Evolutionary conservation across 2,888 invertebrate species (phyloP).

Genomic region (Glaucopsyche alexis): DNA sequence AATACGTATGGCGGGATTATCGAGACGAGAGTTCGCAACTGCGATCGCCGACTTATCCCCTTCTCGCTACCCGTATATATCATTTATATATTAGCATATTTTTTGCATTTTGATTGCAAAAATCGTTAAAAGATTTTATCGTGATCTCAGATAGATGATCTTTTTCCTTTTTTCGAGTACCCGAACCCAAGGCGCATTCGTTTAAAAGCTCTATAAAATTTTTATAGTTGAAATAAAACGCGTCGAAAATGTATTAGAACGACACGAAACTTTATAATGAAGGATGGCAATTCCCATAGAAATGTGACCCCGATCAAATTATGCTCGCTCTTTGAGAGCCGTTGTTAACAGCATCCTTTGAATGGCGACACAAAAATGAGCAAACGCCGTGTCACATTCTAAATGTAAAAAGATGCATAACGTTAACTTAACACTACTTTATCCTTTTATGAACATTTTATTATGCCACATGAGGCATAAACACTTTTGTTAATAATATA

Average conservation of each 20-base stretch:
- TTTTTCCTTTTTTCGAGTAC: constrained; percentile 17
- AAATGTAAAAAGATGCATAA: constrained; percentile 65
- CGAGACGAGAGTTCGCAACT: constrained; percentile 68
- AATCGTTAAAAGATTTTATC: constrained; percentile 33
- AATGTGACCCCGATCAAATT: constrained; percentile 77
- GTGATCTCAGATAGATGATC: constrained; percentile 20
- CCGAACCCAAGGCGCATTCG: constrained; percentile 1
- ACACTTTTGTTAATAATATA: constrained; percentile 52
- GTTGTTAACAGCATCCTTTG: constrained; percentile 79
- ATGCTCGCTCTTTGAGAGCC: constrained; percentile 74
- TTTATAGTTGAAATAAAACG: constrained; percentile 9
- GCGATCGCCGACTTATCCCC: constrained; percentile 50
- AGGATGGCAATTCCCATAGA: constrained; percentile 69
- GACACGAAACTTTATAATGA: constrained; percentile 44
- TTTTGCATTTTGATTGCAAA: constrained; percentile 48
- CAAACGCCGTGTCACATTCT: constrained; percentile 72
- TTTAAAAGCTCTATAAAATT: background rate
- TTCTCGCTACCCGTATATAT: constrained; percentile 51
- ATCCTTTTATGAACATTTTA: constrained; percentile 64
- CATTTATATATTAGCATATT: constrained; percentile 61
- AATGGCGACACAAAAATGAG: constrained; percentile 74
- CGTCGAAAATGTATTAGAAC: constrained; percentile 20
- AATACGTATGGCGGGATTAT: constrained; percentile 76
- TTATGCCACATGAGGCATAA: constrained; percentile 55
- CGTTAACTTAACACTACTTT: constrained; percentile 71